phyloP scores from a whole-genome alignment of 2,113 vertebrate species.

The Pterocles gutturalis region DNA sequence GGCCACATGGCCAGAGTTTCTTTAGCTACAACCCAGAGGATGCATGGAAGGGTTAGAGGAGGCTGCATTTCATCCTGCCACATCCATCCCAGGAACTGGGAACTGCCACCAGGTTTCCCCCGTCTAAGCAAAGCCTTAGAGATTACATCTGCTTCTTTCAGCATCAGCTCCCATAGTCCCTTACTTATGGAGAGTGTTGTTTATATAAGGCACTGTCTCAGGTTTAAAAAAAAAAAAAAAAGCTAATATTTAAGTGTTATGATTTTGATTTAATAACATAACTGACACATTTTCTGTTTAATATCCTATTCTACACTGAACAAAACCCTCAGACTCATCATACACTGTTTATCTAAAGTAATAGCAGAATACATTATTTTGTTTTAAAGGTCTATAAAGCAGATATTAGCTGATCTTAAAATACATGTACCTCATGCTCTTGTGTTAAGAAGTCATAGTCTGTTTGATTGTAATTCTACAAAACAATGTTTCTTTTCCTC shows the following conservation, averaged over 20 bases:
- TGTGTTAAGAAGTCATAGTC: background rate
- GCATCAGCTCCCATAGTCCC: background rate
- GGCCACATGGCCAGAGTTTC: background rate
- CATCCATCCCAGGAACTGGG: background rate
- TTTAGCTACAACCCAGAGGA: background rate
- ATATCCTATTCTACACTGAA: slow-evolving; percentile 23
- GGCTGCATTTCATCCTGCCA: background rate
- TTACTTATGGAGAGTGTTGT: background rate
- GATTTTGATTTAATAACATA: slow-evolving; percentile 41
- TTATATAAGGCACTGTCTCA: background rate
- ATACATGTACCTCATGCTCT: background rate
- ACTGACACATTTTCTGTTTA: slow-evolving; percentile 32
- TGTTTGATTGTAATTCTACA: background rate
- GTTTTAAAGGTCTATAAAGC: slow-evolving; percentile 52
- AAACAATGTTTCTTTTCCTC: background rate
- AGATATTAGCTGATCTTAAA: slow-evolving; percentile 58
- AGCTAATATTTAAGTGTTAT: background rate
- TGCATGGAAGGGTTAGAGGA: accelerated
- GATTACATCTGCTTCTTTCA: background rate
- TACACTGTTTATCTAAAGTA: slow-evolving; percentile 50
- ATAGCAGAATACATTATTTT: slow-evolving; percentile 56
- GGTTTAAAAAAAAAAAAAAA: background rate
- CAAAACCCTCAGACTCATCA: slow-evolving; percentile 36
- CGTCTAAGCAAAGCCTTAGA: background rate
- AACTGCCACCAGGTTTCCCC: background rate